phyloP scores from a whole-genome alignment of 2,113 vertebrate genomes.

The Asarcornis scutulata region DNA sequence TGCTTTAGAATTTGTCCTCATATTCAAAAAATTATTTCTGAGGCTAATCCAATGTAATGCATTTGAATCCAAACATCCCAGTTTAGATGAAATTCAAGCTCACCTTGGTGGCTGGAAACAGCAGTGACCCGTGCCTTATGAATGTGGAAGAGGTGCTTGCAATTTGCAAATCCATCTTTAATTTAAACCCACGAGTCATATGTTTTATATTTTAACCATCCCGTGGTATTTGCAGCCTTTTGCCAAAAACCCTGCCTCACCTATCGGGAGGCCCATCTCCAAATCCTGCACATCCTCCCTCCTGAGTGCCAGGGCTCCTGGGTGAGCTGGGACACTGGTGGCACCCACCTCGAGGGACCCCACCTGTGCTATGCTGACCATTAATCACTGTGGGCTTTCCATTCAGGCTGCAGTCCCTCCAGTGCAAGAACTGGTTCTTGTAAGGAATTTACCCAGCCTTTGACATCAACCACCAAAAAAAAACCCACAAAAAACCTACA shows the following conservation, averaged over 20 bases:
- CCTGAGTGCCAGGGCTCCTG: neutral
- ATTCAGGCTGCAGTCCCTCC: neutral
- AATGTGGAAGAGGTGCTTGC: neutral
- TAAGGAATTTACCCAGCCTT: neutral
- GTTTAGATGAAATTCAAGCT: neutral
- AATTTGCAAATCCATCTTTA: neutral
- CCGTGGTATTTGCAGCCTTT: neutral
- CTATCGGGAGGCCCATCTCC: neutral
- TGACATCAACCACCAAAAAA: neutral
- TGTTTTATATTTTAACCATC: neutral
- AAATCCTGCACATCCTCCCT: neutral
- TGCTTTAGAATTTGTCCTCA: neutral
- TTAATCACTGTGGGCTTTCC: accelerated
- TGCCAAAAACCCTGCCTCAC: neutral
- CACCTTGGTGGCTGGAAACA: constrained; percentile 1
- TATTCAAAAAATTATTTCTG: neutral
- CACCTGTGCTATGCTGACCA: neutral
- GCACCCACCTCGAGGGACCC: no score
- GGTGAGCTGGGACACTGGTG: neutral
- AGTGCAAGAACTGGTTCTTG: neutral
- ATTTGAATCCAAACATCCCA: neutral
- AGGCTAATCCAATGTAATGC: neutral
- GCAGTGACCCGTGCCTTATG: neutral
- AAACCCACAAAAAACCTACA: neutral
- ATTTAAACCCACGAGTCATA: neutral